Conservation (phyloP, 2,797 vertebrate species). For the Gymnoscopelus braueri region DNA sequence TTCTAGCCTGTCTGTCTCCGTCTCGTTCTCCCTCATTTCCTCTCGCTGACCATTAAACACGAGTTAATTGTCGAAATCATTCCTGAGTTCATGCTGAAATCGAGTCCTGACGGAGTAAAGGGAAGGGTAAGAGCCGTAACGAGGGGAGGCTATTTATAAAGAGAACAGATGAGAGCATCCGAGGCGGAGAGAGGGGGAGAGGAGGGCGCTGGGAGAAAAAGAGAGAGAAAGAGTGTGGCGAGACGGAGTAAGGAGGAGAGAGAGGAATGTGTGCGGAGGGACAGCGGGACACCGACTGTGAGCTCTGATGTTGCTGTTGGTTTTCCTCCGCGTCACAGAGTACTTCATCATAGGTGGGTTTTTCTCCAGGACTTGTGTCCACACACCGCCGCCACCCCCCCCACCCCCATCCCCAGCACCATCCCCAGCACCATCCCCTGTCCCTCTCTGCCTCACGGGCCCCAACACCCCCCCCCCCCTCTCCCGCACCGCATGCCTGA, state of each 20-base stretch:
- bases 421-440: slow-evolving; percentile 69
- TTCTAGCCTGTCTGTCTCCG: not conserved
- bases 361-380: slow-evolving; percentile 78
- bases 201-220: slow-evolving; percentile 10
- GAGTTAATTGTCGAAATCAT: slow-evolving; percentile 57
- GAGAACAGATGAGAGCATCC: slow-evolving; percentile 40
- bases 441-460: slow-evolving; percentile 67
- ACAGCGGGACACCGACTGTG: slow-evolving; percentile 64
- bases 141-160: slow-evolving; percentile 34
- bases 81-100: slow-evolving; percentile 36
- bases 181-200: slow-evolving; percentile 20
- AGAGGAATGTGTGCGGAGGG: slow-evolving; percentile 55
- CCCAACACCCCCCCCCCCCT: slow-evolving; percentile 60
- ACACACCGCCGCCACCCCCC: slow-evolving; percentile 65
- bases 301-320: slow-evolving; percentile 69
- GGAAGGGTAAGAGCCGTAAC: slow-evolving; percentile 23
- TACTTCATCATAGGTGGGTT: slow-evolving; percentile 90
- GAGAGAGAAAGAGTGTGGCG: slow-evolving; percentile 34
- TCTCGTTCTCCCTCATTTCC: slow-evolving; percentile 9
- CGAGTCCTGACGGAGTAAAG: slow-evolving; percentile 24
- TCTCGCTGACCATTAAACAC: slow-evolving; percentile 31
- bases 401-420: slow-evolving; percentile 44
- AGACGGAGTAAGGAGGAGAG: slow-evolving; percentile 41
- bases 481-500: slow-evolving; percentile 85
- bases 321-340: slow-evolving; percentile 78